Evolutionary conservation across 2,113 vertebrate species (phyloP), one percentile per base, ranked within the genome.

Genomic region (Pelodiscus sinensis): DNA sequence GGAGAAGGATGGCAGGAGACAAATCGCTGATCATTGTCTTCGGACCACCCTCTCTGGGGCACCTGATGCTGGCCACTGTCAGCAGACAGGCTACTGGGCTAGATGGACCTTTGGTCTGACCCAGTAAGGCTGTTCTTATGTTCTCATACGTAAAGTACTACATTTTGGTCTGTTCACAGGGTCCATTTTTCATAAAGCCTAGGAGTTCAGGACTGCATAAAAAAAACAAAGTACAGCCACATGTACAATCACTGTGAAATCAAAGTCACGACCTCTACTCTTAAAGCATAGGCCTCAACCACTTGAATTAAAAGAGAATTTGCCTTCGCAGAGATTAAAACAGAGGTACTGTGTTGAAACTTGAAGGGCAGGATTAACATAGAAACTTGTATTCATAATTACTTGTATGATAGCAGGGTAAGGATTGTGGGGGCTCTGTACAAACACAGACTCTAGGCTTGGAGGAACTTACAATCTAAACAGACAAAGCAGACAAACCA

Each of bases 261-360:
- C 77, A 85, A 90, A 92, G 82, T 35, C 9, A 85, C 29, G 85
- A 80, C 18, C 55, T 71, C 94, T 58, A 38, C 38, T 87, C 75
- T 22, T 56, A 65, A 73, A 91, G 83, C 1, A 82, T 4, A n/a
- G n/a, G 14, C 35, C 24, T 58, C 8, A 13, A 56, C 21, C 38
- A 55, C 14, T 35, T 29, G 57, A 92, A 10, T 52, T 79, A 83
- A 87, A 57, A 4, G 2, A 87, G 19, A 50, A 77, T 77, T 77
- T 77, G 11, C 65, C 80, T 87, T 16, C 18, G 13, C 75, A 89
- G 85, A 68, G 5, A 75, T 89, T 93, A 86, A 82, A 92, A 90
- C 0, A 0, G 71, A 6, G 1, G 44, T 68, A 82, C 25, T 24
- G 21, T 83, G 38, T 54, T 8, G 16, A 86, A 16, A 54, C n/a